These are phyloP conservation scores for Patella vulgata DNA, from an alignment of 1,140 invertebrate genomes.

Conservation along the genomic window DNA sequence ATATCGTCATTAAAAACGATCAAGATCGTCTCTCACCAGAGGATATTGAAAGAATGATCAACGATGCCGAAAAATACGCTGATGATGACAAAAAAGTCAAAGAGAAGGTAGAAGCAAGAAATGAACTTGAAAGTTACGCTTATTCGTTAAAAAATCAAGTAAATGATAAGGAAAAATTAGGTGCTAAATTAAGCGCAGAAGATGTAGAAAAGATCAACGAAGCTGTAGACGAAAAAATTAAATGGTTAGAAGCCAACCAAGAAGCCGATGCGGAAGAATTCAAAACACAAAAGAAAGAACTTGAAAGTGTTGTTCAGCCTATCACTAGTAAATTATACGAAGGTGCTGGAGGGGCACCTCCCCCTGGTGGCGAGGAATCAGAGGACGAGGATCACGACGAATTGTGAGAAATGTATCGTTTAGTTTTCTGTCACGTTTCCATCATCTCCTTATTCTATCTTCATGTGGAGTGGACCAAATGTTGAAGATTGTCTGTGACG, in stretches of 20 bases:
- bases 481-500: background rate
- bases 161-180: slow-evolving; percentile 97
- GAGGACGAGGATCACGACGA: slow-evolving; percentile 46
- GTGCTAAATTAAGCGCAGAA: slow-evolving; percentile 87
- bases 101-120: slow-evolving; percentile 93
- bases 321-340: slow-evolving; percentile 98
- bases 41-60: slow-evolving; percentile 98
- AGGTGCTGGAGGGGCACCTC: slow-evolving; percentile 72
- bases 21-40: slow-evolving; percentile 96
- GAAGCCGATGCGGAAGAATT: slow-evolving; percentile 94
- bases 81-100: slow-evolving; percentile 71
- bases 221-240: slow-evolving; percentile 95
- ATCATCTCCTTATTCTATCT: background rate
- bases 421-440: slow-evolving; percentile 8
- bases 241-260: slow-evolving; percentile 97
- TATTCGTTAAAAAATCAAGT: slow-evolving; percentile 99
- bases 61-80: slow-evolving; percentile 56
- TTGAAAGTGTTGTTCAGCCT: slow-evolving; percentile 95
- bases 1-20: slow-evolving; percentile 99
- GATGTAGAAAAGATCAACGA: slow-evolving; percentile 96
- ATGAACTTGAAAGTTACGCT: slow-evolving; percentile 92
- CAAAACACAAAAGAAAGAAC: slow-evolving; percentile 96
- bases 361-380: slow-evolving; percentile 32
- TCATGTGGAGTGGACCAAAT: background rate
- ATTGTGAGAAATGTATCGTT: slow-evolving; percentile 35